Evolutionary conservation across 2,888 invertebrate genomes (phyloP).

Genomic region (Xestoiulus laeticollis): DNA sequence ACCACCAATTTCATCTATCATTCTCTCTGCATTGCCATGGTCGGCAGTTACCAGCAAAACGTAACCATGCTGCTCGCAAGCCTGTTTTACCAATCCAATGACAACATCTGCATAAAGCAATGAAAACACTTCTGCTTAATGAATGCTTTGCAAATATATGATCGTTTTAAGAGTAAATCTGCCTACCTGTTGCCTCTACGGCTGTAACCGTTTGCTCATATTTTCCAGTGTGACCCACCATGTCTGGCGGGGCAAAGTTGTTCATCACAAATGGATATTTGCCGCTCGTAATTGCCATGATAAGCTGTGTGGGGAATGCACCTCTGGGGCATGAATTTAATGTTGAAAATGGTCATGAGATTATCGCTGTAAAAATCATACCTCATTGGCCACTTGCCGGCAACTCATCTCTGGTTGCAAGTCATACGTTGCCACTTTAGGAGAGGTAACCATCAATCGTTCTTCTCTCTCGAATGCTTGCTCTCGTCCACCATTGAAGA

Average conservation of each 20-base stretch:
- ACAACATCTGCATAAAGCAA: slow-evolving; percentile 59
- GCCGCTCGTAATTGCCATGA: slow-evolving; percentile 61
- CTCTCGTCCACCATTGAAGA: slow-evolving; percentile 67
- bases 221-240: slow-evolving; percentile 66
- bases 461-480: slow-evolving; percentile 63
- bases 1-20: slow-evolving; percentile 64
- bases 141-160: background rate
- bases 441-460: slow-evolving; percentile 65
- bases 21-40: slow-evolving; percentile 66
- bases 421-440: slow-evolving; percentile 66
- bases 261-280: slow-evolving; percentile 66
- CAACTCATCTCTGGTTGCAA: slow-evolving; percentile 65
- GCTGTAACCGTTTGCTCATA: slow-evolving; percentile 64
- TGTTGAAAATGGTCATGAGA: background rate
- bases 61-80: slow-evolving; percentile 60
- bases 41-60: slow-evolving; percentile 62
- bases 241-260: slow-evolving; percentile 67
- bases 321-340: background rate
- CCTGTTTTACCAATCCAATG: slow-evolving; percentile 63
- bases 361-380: slow-evolving; percentile 46
- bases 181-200: slow-evolving; percentile 60
- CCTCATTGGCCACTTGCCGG: slow-evolving; percentile 64
- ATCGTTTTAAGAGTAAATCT: background rate
- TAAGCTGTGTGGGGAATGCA: slow-evolving; percentile 58
- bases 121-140: background rate